Evolutionary conservation across 2,888 invertebrate species (phyloP).

Genomic region (Diaperis boleti): DNA sequence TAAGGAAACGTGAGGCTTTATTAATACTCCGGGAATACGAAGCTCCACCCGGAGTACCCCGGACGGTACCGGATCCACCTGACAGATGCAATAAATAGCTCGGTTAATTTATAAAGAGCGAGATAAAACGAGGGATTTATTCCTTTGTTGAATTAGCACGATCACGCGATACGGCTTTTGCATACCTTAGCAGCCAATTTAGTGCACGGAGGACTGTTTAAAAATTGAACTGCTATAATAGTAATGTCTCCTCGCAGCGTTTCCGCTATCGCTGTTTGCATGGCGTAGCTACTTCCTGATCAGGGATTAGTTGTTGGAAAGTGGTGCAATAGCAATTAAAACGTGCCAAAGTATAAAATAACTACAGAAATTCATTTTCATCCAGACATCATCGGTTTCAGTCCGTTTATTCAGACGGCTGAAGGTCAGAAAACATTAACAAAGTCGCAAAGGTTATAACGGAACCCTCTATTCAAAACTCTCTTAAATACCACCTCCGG

Average conservation of each 20-base stretch:
- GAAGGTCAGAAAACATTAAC: slow-evolving; percentile 28
- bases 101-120: slow-evolving; percentile 36
- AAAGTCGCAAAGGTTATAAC: slow-evolving; percentile 25
- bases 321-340: too few relatives aligned
- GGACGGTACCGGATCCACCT: slow-evolving; percentile 15
- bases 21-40: slow-evolving; percentile 45
- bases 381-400: too few relatives aligned
- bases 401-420: too few relatives aligned
- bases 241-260: too few relatives aligned
- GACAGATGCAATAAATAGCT: slow-evolving; percentile 39
- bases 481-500: slow-evolving; percentile 27
- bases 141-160: slow-evolving; percentile 21
- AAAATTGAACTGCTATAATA: not conserved
- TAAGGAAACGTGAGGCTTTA: slow-evolving; percentile 41
- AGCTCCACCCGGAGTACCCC: slow-evolving; percentile 23
- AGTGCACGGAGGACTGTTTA: not conserved
- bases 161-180: slow-evolving; percentile 18
- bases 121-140: slow-evolving; percentile 34
- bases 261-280: too few relatives aligned
- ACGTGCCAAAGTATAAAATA: too few relatives aligned
- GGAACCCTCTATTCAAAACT: slow-evolving; percentile 15
- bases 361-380: too few relatives aligned
- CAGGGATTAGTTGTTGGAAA: too few relatives aligned
- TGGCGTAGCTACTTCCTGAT: too few relatives aligned
- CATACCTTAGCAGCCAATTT: slow-evolving; percentile 12